Evolutionary conservation across 2,113 vertebrate species (phyloP), one percentile per base, ranked within the genome.

Genomic region (Corythaeola cristata): DNA sequence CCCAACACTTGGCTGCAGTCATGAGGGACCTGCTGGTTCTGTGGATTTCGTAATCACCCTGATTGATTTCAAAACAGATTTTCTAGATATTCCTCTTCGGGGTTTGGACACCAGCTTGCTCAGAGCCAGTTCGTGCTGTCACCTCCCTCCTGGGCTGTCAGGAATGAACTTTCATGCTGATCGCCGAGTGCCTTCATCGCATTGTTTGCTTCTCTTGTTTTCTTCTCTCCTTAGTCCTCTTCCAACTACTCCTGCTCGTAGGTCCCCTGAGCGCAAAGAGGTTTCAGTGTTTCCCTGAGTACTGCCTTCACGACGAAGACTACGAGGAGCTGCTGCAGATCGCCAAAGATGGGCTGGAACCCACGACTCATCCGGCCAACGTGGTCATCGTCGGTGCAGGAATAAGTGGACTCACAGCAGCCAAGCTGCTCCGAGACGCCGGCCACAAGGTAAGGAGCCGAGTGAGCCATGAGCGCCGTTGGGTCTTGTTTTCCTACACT

Each of bases 291-390:
- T 90, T 83, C 12, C 80, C 89, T 0, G 74, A 92, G 5, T 80
- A 84, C 7, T 95, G 95, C 13, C 74, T 96, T 2, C 60, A 16
- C 0, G 94, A 96, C 37, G 5, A 2, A 12, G 96, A 96, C 87
- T 96, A 96, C 0, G 11, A 79, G 10, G 84, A 96, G 15, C 87
- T 96, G n/a, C 56, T 96, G 83, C 1, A 15, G 4, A 45, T 95
- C 0, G 83, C 2, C 23, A 47, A 1, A 8, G 0, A 27, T 0
- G 96, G 96, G 30, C 56, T 96, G 18, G 47, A 9, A 15, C 52
- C 2, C 2, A 1, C 92, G 1, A 11, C 33, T 3, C 41, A 0
- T 4, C 83, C 89, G 1, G 66, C 62, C 0, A 20, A 1, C 0
- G 89, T 95, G 30, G 75, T 85, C 1, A 24, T 95, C 3, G 67